Evolutionary conservation across 2,113 vertebrate species (phyloP).

Genomic region (Grammomys dolichurus): DNA sequence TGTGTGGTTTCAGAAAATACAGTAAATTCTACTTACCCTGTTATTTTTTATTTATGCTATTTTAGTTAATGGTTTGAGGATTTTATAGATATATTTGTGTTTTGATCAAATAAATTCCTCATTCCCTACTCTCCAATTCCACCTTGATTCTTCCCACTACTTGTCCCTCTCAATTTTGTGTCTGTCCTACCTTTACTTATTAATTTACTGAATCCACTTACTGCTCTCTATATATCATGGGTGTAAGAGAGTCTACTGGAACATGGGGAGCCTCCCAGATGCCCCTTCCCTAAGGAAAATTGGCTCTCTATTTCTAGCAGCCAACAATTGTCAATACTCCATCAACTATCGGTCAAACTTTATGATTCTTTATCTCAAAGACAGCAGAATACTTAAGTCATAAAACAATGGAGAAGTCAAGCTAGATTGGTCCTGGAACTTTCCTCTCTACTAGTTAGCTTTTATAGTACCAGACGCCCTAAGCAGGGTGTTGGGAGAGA

Average conservation of each 20-base stretch:
- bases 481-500: background rate
- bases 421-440: background rate
- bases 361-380: background rate
- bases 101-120: background rate
- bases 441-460: background rate
- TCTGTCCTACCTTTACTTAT: background rate
- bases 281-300: background rate
- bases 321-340: background rate
- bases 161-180: background rate
- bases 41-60: background rate
- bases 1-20: background rate
- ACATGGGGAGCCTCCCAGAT: background rate
- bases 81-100: background rate
- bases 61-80: background rate
- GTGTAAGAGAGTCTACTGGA: background rate
- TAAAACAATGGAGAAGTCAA: background rate
- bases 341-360: background rate
- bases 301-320: background rate
- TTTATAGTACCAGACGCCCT: background rate
- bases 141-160: background rate
- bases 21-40: background rate
- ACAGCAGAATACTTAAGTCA: background rate
- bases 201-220: background rate
- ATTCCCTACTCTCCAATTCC: background rate
- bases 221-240: background rate